phyloP scores from a whole-genome alignment of 1,140 invertebrate species.

The Brachionus paranguensis region DNA sequence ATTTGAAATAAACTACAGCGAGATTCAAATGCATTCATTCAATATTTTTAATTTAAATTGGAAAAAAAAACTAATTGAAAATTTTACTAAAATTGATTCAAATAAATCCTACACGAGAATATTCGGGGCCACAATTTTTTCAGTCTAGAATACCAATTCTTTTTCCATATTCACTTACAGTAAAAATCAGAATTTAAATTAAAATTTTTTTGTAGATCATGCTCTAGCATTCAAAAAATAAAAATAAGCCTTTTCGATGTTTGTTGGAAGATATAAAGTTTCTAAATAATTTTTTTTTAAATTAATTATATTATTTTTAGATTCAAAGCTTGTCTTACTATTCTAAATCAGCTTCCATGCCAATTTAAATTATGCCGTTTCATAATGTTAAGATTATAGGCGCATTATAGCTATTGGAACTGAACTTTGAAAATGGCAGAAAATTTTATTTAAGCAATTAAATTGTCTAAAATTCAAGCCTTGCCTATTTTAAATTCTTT shows the following conservation, averaged over 20 bases:
- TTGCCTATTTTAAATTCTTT: neutral
- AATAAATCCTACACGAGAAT: too few species aligned
- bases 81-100: too few species aligned
- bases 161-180: too few species aligned
- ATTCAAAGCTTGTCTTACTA: neutral
- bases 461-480: neutral
- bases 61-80: too few species aligned
- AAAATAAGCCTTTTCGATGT: neutral
- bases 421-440: neutral
- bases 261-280: neutral
- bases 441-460: neutral
- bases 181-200: too few species aligned
- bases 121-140: too few species aligned
- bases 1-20: neutral
- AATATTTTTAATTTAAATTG: too few species aligned
- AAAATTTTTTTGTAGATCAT: too few species aligned
- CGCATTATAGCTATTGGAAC: neutral
- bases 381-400: neutral
- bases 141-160: too few species aligned
- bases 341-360: neutral
- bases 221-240: neutral
- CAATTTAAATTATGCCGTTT: neutral
- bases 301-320: neutral
- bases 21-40: too few species aligned
- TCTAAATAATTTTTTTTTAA: neutral